Conservation (phyloP, 2,888 invertebrate genomes). For the Stomorhina lunata region DNA sequence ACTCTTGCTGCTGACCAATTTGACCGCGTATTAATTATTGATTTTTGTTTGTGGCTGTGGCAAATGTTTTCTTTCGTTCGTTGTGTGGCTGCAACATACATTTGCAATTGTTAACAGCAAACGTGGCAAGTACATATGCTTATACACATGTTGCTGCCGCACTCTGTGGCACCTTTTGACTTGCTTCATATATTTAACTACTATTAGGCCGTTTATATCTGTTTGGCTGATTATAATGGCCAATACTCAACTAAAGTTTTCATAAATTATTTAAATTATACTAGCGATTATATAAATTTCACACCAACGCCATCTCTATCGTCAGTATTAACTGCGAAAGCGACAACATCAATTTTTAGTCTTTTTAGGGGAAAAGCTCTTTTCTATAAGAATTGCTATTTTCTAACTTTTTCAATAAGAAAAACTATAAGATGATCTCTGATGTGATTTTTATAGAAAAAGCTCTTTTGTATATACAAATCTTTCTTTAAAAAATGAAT, state of each 20-base stretch:
- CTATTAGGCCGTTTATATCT: conserved; percentile 53
- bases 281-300: conserved; percentile 63
- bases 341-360: neutral
- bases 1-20: conserved; percentile 58
- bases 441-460: too few relatives aligned
- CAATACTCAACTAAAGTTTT: conserved; percentile 45
- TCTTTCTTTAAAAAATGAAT: too few relatives aligned
- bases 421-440: too few relatives aligned
- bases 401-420: too few relatives aligned
- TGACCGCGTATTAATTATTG: conserved; percentile 63
- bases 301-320: conserved; percentile 58
- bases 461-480: too few relatives aligned
- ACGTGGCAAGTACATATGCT: conserved; percentile 61
- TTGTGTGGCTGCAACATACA: conserved; percentile 27
- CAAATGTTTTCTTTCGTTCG: too few relatives aligned
- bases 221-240: conserved; percentile 39
- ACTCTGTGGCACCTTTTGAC: conserved; percentile 55
- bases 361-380: too few relatives aligned
- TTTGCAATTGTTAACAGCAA: conserved; percentile 49
- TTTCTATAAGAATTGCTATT: too few relatives aligned
- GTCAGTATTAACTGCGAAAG: neutral
- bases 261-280: conserved; percentile 63
- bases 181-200: conserved; percentile 51
- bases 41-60: conserved; percentile 48
- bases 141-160: conserved; percentile 63